Conservation (phyloP, 2,888 invertebrate genomes). For the Pheosia tremula region DNA sequence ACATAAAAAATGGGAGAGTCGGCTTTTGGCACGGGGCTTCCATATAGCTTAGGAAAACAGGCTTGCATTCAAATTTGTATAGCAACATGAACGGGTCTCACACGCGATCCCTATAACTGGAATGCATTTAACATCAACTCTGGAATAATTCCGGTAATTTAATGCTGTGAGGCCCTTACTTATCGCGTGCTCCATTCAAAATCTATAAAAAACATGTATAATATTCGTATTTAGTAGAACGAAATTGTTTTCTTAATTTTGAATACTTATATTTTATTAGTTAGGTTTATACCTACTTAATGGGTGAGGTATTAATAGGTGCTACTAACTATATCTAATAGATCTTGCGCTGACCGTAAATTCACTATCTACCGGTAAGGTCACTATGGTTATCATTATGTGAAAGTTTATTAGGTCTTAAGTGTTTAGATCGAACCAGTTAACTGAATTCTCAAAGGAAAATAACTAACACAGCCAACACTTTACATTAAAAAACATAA, state of each 20-base stretch:
- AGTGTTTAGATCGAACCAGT: not conserved
- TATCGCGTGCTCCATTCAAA: slow-evolving; percentile 68
- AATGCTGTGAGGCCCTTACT: slow-evolving; percentile 60
- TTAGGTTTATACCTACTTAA: no score
- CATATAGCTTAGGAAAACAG: not conserved
- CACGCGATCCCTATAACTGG: slow-evolving; percentile 72
- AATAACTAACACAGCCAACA: no score
- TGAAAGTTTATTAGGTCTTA: no score
- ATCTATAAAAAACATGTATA: slow-evolving; percentile 47
- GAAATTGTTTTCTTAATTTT: not conserved
- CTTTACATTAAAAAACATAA: not conserved
- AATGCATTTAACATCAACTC: slow-evolving; percentile 77
- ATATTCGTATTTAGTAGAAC: not conserved
- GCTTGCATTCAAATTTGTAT: slow-evolving; percentile 24
- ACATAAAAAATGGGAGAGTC: not conserved
- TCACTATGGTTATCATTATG: no score
- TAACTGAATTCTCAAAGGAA: not conserved
- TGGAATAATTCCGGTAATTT: slow-evolving; percentile 76
- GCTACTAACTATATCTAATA: no score
- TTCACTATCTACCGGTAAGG: no score
- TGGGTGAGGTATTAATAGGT: no score
- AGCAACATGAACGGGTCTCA: slow-evolving; percentile 49
- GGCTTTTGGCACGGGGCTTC: not conserved
- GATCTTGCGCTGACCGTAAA: no score
- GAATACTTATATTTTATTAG: no score